Evolutionary conservation across 2,113 vertebrate genomes (phyloP).

Genomic region (Tretioscincus oriximinensis): DNA sequence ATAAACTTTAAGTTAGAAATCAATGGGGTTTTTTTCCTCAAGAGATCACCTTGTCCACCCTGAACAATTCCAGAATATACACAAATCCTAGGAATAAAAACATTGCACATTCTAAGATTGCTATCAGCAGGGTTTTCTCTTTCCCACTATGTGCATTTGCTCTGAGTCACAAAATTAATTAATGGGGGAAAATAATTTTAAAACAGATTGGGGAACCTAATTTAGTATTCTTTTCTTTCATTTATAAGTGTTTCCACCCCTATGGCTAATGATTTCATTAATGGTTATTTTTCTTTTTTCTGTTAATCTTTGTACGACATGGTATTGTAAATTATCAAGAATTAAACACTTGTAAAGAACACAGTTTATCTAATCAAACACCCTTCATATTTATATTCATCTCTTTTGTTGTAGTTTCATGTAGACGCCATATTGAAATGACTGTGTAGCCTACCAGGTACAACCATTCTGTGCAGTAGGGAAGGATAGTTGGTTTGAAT

Average conservation of each 20-base stretch:
- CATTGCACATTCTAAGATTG: background rate
- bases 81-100: no score
- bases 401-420: background rate
- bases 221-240: slow-evolving; percentile 61
- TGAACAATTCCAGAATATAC: no score
- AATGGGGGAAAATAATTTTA: slow-evolving; percentile 69
- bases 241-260: slow-evolving; percentile 52
- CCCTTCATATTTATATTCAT: background rate
- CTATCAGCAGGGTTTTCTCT: slow-evolving; percentile 65
- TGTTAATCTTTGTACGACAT: background rate
- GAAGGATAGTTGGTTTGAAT: background rate
- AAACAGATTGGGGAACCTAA: slow-evolving; percentile 64
- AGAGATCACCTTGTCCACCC: no score
- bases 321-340: slow-evolving; percentile 14
- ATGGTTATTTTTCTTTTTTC: background rate
- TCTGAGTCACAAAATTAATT: slow-evolving; percentile 76
- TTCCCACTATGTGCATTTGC: slow-evolving; percentile 67
- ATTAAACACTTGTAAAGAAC: slow-evolving; percentile 4
- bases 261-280: slow-evolving; percentile 38
- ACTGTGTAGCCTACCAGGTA: background rate
- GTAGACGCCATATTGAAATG: slow-evolving; percentile 25
- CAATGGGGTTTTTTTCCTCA: no score
- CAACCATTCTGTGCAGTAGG: background rate
- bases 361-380: background rate
- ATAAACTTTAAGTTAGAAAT: no score